These are phyloP conservation scores for Antitype chi DNA, from an alignment of 2,888 invertebrate genomes.

Conservation along the genomic window DNA sequence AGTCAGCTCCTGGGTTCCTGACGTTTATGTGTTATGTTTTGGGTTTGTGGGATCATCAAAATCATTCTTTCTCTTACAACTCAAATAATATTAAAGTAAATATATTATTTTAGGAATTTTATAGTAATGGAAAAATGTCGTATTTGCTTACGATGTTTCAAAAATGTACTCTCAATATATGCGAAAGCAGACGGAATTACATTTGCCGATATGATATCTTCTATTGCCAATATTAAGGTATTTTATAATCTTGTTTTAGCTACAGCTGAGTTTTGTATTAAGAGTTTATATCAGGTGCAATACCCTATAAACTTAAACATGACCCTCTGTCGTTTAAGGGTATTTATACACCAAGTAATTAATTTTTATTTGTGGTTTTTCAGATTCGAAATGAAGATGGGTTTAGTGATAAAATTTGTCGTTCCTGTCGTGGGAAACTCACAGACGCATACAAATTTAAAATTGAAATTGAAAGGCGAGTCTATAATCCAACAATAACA, in stretches of 20 bases:
- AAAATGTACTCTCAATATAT: slow-evolving; percentile 70
- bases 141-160: slow-evolving; percentile 74
- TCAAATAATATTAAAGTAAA: not conserved
- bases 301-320: not conserved
- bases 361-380: slow-evolving; percentile 33
- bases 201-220: slow-evolving; percentile 75
- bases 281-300: not conserved
- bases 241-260: not conserved
- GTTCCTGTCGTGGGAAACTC: slow-evolving; percentile 80
- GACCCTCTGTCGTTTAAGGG: not conserved
- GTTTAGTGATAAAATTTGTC: slow-evolving; percentile 74
- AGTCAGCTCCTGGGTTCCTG: not conserved
- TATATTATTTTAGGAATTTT: not conserved
- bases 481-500: not conserved
- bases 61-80: not conserved
- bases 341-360: not conserved
- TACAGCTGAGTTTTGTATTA: not conserved
- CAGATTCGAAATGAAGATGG: slow-evolving; percentile 70
- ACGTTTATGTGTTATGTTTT: not conserved
- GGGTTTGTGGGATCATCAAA: not conserved
- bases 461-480: slow-evolving; percentile 74
- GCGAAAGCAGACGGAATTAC: slow-evolving; percentile 66
- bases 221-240: slow-evolving; percentile 71
- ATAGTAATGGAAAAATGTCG: slow-evolving; percentile 76
- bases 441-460: slow-evolving; percentile 78